These are phyloP conservation scores for Gisinianus flammeolus DNA, from an alignment of 2,888 invertebrate genomes.

Conservation along the genomic window DNA sequence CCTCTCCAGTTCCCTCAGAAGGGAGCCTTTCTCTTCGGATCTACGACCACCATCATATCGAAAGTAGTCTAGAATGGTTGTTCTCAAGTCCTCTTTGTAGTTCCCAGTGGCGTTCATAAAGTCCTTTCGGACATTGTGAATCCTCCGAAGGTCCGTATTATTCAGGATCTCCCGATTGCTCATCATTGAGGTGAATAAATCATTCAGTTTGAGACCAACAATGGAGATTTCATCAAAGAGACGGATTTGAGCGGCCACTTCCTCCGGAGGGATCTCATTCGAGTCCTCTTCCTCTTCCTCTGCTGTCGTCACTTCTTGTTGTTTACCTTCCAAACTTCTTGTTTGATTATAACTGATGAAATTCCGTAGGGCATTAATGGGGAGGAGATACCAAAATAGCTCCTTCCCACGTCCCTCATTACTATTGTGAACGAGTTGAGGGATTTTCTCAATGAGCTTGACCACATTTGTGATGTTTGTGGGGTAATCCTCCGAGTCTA, in stretches of 20 bases:
- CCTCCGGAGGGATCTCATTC: not conserved
- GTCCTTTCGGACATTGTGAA: not conserved
- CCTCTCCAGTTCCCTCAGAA: not conserved
- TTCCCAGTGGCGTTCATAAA: not conserved
- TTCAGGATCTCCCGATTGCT: not conserved
- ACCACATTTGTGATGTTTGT: not conserved
- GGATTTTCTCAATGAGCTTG: not conserved
- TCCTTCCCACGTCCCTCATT: not conserved
- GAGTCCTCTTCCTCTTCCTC: no score
- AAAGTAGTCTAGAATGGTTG: no score
- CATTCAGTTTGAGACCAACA: not conserved
- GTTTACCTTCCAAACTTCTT: no score
- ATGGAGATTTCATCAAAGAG: not conserved
- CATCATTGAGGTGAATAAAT: not conserved
- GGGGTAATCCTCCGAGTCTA: not conserved
- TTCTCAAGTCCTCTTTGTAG: not conserved
- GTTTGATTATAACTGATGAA: not conserved
- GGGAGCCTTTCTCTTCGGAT: no score
- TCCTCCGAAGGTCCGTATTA: not conserved
- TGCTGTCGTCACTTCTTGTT: no score
- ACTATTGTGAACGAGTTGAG: not conserved
- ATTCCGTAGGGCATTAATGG: not conserved
- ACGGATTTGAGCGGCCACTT: not conserved
- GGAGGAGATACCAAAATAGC: not conserved
- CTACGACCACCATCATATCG: no score